Conservation (phyloP, 2,113 vertebrate species). For the Brachirus orientalis region DNA sequence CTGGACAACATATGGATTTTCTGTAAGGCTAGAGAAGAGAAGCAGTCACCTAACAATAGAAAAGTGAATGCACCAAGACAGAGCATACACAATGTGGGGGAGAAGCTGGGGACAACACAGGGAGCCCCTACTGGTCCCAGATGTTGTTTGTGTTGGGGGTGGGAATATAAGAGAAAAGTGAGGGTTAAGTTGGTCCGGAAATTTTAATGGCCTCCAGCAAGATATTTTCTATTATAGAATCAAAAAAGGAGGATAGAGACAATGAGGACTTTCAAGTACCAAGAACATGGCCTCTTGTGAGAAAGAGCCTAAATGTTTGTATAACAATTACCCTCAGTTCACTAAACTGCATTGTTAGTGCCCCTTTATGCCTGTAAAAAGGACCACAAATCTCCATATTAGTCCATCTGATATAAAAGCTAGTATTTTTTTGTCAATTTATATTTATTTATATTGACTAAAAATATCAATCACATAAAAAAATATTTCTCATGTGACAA, state of each 20-base stretch:
- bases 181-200: slow-evolving; percentile 5
- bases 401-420: too few relatives aligned
- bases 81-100: slow-evolving; percentile 52
- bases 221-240: slow-evolving; percentile 36
- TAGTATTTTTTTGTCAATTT: too few relatives aligned
- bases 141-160: slow-evolving; percentile 39
- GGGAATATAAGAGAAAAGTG: slow-evolving; percentile 28
- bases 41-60: slow-evolving; percentile 59
- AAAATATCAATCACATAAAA: too few relatives aligned
- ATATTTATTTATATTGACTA: too few relatives aligned
- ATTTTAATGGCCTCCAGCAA: slow-evolving; percentile 15
- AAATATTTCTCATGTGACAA: too few relatives aligned
- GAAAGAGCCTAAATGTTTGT: slow-evolving; percentile 20
- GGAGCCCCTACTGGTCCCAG: slow-evolving; percentile 39
- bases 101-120: slow-evolving; percentile 36
- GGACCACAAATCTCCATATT: neutral
- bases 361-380: neutral
- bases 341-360: slow-evolving; percentile 31
- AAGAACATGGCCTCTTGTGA: slow-evolving; percentile 13
- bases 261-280: slow-evolving; percentile 17
- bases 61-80: slow-evolving; percentile 61
- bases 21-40: slow-evolving; percentile 43
- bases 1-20: slow-evolving; percentile 52
- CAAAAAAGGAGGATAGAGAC: slow-evolving; percentile 13
- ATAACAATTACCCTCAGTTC: slow-evolving; percentile 37